phyloP scores from a whole-genome alignment of 1,140 invertebrate species.

The Rhagoletis pomonella region DNA sequence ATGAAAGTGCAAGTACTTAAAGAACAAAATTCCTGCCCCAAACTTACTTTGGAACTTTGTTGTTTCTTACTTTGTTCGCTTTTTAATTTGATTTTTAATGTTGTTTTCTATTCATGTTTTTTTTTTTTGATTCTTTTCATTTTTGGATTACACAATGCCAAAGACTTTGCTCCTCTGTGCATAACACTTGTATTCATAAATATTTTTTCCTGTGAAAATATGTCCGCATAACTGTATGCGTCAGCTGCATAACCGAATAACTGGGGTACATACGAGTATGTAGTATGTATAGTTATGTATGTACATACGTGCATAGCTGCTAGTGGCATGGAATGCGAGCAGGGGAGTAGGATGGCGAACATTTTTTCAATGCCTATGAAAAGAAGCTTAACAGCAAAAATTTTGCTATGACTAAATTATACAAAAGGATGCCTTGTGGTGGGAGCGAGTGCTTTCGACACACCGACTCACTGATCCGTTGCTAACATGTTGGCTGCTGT shows the following conservation, averaged over 20 bases:
- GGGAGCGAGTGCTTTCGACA: not conserved
- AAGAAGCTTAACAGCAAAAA: constrained; percentile 25
- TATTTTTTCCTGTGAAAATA: not conserved
- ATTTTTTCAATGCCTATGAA: constrained; percentile 16
- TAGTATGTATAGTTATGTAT: too few relatives aligned
- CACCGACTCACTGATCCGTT: not conserved
- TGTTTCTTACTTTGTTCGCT: constrained; percentile 28
- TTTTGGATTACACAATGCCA: not conserved
- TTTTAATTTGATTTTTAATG: not conserved
- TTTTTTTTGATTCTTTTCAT: not conserved
- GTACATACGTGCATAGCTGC: not conserved
- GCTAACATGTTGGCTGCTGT: not conserved
- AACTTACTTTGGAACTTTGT: constrained; percentile 4
- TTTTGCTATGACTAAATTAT: constrained; percentile 38
- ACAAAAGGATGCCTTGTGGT: not conserved
- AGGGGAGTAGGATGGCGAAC: not conserved
- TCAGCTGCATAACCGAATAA: constrained; percentile 29
- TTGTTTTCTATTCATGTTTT: not conserved
- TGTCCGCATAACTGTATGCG: not conserved
- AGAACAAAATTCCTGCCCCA: not conserved
- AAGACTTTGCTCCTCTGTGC: not conserved
- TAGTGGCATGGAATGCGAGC: not conserved
- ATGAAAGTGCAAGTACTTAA: not conserved
- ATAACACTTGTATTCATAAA: not conserved
- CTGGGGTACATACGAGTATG: not conserved